These are phyloP conservation scores for Mesaphorura yosii DNA, from an alignment of 1,140 invertebrate genomes.

Conservation along the genomic window DNA sequence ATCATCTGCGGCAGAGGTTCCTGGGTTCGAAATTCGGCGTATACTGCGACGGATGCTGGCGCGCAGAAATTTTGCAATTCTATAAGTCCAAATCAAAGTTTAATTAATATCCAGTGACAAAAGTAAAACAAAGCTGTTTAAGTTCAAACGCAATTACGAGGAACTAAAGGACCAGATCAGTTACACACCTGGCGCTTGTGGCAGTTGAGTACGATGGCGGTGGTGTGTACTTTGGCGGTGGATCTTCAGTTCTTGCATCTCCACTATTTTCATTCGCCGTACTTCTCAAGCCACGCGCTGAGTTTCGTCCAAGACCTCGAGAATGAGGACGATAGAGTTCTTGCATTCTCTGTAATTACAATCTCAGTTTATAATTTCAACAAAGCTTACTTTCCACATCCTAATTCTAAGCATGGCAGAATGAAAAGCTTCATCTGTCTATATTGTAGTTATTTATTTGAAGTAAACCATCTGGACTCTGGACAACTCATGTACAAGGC, in stretches of 20 bases:
- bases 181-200: conserved; percentile 53
- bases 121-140: too few species aligned
- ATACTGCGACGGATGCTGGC: conserved; percentile 69
- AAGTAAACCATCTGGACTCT: not conserved
- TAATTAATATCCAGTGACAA: too few species aligned
- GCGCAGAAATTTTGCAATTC: conserved; percentile 62
- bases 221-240: conserved; percentile 83
- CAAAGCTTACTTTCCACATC: not conserved
- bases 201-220: conserved; percentile 83
- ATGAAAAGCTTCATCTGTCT: too few species aligned
- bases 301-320: conserved; percentile 29
- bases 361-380: not conserved
- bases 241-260: conserved; percentile 47
- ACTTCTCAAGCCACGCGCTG: conserved; percentile 24
- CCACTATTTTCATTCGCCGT: not conserved
- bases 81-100: conserved; percentile 30
- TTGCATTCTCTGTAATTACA: conserved; percentile 31
- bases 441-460: too few species aligned
- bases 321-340: conserved; percentile 31
- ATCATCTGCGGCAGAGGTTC: conserved; percentile 35
- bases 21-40: conserved; percentile 47
- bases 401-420: not conserved
- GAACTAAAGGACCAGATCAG: too few species aligned
- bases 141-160: too few species aligned
- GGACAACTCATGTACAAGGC: too few species aligned